These are phyloP conservation scores for Erpornis zantholeuca DNA, from an alignment of 2,113 vertebrate species.

Conservation along the genomic window DNA sequence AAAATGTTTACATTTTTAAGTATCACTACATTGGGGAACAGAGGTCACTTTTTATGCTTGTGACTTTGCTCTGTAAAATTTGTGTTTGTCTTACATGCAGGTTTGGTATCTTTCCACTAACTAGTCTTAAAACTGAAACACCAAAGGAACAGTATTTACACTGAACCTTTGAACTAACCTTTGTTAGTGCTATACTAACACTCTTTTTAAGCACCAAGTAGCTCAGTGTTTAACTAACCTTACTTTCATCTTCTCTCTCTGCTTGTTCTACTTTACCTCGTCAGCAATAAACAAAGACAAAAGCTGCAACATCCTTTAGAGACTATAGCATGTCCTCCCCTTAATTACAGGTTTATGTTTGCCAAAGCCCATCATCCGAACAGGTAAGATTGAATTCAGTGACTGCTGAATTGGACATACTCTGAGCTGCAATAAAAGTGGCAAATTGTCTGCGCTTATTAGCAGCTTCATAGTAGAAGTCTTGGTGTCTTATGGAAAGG, in stretches of 20 bases:
- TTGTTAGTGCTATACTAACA: not conserved
- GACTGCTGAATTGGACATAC: not conserved
- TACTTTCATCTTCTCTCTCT: conserved; percentile 42
- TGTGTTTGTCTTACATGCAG: not conserved
- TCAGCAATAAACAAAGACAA: conserved; percentile 9
- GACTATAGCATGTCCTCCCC: conserved; percentile 41
- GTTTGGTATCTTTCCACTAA: not conserved
- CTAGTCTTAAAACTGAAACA: not conserved
- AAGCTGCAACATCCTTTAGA: not conserved
- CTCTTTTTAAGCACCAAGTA: conserved; percentile 22
- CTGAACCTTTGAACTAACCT: conserved; percentile 4
- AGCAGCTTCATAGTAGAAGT: conserved; percentile 4
- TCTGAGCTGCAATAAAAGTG: conserved; percentile 51
- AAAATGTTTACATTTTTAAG: not conserved
- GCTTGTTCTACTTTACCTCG: not conserved
- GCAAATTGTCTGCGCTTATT: conserved; percentile 67
- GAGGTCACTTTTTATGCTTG: not conserved
- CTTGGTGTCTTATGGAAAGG: not conserved
- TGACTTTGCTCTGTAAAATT: not conserved
- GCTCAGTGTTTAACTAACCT: conserved; percentile 23
- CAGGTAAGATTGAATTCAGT: conserved; percentile 52
- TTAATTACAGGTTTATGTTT: conserved; percentile 58
- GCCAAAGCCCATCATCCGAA: conserved; percentile 42
- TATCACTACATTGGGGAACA: not conserved
- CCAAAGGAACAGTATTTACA: not conserved